Evolutionary conservation across 2,113 vertebrate genomes (phyloP), one percentile per base, ranked within the genome.

Genomic region (Rhizomys pruinosus): DNA sequence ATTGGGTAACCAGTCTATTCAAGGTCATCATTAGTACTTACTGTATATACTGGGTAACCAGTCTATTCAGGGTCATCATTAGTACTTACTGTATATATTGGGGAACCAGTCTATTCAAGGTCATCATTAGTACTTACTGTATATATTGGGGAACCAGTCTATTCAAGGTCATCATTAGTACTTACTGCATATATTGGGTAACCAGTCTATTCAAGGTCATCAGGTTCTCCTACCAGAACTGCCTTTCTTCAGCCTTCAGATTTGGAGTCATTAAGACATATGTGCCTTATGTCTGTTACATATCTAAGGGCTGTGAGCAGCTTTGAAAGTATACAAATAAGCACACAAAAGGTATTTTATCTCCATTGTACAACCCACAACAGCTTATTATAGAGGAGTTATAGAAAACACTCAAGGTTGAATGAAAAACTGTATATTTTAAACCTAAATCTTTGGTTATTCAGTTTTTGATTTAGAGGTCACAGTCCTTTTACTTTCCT

Each of bases 401-500:
- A 82, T 39, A 66, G 64, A 81, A 64, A 72, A 92, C 27, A 71
- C 20, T 84, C 27, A 71, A 85, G 17, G 22, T 82, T 39, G 15
- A 74, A 25, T 73, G 20, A 79, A 72, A n/a, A 82, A 57, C 72
- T 98, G 97, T 98, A 98, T 95, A 98, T 98, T 97, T 76, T 96
- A 97, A 97, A 97, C 91, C 90, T 17, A 95, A 97, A 90, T 97
- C 95, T 96, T 95, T 97, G 97, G 92, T 97, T 97, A 97, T 97
- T 97, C 93, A 96, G 95, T 94, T 98, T 97, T 98, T 97, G 88
- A 95, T 91, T 94, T 95, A 97, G 88, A 97, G 84, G 95, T 52
- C 47, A 81, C 94, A 92, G 95, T 92, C 80, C 55, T 98, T 98
- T 98, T 98, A 89, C 97, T 97, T 98, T 97, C 97, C 97, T 96